phyloP scores from a whole-genome alignment of 2,113 vertebrate species.

The Bubalus kerabau region DNA sequence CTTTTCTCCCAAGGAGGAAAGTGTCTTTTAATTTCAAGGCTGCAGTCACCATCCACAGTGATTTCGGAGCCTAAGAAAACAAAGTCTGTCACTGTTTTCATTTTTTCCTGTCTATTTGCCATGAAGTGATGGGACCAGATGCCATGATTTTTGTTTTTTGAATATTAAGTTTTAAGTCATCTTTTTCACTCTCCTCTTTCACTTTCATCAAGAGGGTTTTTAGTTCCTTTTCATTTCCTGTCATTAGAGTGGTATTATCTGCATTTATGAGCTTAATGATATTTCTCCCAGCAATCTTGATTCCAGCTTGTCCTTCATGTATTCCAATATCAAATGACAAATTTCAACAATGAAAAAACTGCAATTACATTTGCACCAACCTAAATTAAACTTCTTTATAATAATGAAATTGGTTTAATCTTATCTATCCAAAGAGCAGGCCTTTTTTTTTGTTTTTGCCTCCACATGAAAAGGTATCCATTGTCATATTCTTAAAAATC shows the following conservation, averaged over 20 bases:
- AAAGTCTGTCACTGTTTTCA: neutral
- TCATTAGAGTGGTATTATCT: neutral
- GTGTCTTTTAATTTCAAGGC: neutral
- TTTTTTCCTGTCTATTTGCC: neutral
- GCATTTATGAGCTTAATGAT: neutral
- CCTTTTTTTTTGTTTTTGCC: neutral
- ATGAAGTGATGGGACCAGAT: neutral
- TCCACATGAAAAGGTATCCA: neutral
- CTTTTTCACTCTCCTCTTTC: neutral
- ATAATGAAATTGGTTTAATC: neutral
- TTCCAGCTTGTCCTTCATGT: neutral
- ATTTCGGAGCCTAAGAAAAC: neutral
- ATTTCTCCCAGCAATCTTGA: neutral
- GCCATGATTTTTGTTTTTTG: neutral
- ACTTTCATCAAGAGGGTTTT: neutral
- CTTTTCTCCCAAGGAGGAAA: neutral
- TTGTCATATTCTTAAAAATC: neutral
- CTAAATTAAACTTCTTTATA: neutral
- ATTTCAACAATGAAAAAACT: neutral
- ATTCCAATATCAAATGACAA: neutral
- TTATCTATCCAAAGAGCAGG: neutral
- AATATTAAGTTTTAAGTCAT: neutral
- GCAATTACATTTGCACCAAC: neutral
- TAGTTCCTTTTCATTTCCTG: neutral
- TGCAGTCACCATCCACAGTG: neutral